These are phyloP conservation scores for Euschistus heros DNA, from an alignment of 1,140 invertebrate genomes.

Conservation along the genomic window DNA sequence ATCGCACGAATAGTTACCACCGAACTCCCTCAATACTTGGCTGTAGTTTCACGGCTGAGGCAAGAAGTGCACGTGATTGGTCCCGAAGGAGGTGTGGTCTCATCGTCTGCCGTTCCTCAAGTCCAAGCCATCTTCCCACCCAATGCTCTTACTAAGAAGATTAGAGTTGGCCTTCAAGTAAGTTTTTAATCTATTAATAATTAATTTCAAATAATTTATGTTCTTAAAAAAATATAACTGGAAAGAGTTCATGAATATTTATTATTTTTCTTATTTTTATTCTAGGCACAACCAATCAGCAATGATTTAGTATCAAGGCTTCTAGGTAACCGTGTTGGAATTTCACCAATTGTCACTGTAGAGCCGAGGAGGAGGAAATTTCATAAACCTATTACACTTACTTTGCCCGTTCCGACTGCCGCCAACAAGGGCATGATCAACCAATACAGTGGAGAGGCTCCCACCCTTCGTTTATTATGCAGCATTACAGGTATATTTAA, in stretches of 20 bases:
- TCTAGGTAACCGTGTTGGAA: conserved; percentile 81
- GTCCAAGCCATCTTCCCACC: conserved; percentile 93
- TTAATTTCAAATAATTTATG: conserved; percentile 1
- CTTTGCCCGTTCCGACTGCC: conserved; percentile 84
- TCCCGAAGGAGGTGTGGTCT: conserved; percentile 88
- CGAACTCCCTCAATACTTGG: conserved; percentile 95
- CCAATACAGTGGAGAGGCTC: conserved; percentile 69
- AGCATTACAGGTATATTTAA: conserved; percentile 75
- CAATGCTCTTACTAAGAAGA: conserved; percentile 87
- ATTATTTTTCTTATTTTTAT: conserved; percentile 25
- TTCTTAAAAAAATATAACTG: not conserved
- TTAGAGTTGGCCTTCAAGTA: conserved; percentile 89
- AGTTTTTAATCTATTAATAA: conserved; percentile 30
- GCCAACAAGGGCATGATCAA: conserved; percentile 81
- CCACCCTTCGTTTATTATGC: conserved; percentile 76
- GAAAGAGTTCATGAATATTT: too few species aligned
- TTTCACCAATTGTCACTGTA: conserved; percentile 92
- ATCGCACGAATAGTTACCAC: conserved; percentile 88
- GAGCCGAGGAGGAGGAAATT: conserved; percentile 91
- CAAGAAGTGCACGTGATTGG: conserved; percentile 92
- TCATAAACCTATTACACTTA: conserved; percentile 91
- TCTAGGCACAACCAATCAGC: conserved; percentile 79
- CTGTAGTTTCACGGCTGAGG: conserved; percentile 80
- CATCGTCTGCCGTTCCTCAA: conserved; percentile 85
- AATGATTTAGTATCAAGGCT: conserved; percentile 71